Conservation (phyloP, 1,140 invertebrate species). For the Rhopalosiphum padi region DNA sequence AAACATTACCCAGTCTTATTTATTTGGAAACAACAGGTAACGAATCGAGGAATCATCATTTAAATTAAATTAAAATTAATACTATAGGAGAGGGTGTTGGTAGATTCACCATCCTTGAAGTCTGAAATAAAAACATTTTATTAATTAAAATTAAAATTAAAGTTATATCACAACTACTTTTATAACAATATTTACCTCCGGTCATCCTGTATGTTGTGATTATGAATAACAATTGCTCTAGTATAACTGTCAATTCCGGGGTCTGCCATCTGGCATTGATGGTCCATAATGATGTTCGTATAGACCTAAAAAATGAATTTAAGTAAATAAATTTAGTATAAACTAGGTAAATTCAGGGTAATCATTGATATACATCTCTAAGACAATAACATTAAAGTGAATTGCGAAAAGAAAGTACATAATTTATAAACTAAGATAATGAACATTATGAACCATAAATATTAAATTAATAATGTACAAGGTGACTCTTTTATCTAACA, state of each 20-base stretch:
- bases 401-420: not conserved
- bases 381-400: not conserved
- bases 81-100: constrained; percentile 11
- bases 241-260: constrained; percentile 16
- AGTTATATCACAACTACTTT: not conserved
- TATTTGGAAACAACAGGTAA: constrained; percentile 55
- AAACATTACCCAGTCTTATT: constrained; percentile 53
- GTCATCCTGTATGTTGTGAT: constrained; percentile 37
- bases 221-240: not conserved
- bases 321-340: not conserved
- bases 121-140: constrained; percentile 16
- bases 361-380: not conserved
- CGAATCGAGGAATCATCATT: constrained; percentile 51
- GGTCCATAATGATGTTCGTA: constrained; percentile 51
- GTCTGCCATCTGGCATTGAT: constrained; percentile 47
- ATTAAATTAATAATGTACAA: not conserved
- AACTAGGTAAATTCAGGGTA: not conserved
- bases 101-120: constrained; percentile 40
- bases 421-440: not conserved
- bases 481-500: too few relatives aligned
- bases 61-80: constrained; percentile 53
- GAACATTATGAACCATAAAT: not conserved
- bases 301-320: not conserved
- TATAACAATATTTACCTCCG: not conserved
- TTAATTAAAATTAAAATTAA: not conserved